phyloP scores from a whole-genome alignment of 2,888 invertebrate genomes.

The Torymus texanus region DNA sequence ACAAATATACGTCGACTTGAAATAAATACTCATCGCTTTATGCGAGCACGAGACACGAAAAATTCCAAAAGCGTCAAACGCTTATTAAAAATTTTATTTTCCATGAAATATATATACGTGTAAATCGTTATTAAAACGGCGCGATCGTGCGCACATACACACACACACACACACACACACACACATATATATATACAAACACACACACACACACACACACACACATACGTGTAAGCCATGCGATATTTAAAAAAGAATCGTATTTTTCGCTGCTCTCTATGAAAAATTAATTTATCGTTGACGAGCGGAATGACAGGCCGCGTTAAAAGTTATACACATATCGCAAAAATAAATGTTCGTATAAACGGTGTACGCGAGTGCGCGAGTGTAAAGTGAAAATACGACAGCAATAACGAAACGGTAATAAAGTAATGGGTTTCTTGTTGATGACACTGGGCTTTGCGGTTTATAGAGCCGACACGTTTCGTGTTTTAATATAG shows the following conservation, averaged over 20 bases:
- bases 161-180: no score
- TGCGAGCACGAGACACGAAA: neutral
- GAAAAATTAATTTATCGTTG: conserved; percentile 25
- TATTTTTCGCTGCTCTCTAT: conserved; percentile 1
- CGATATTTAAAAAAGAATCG: no score
- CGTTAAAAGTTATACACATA: neutral
- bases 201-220: no score
- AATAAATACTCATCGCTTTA: no score
- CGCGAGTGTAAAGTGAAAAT: conserved; percentile 57
- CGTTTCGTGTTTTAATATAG: conserved; percentile 57
- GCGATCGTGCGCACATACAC: no score
- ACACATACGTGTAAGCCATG: no score
- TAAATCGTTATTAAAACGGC: no score
- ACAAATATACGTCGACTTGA: no score
- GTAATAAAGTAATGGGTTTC: conserved; percentile 61
- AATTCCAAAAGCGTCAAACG: neutral
- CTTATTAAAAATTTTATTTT: no score
- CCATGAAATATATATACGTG: no score
- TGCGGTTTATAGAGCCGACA: conserved; percentile 58
- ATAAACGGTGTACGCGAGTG: neutral
- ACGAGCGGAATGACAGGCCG: neutral
- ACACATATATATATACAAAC: no score
- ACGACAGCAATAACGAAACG: conserved; percentile 62
- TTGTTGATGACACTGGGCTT: conserved; percentile 58
- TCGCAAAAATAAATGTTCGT: conserved; percentile 21